Base-by-base conservation (phyloP, 2,888 invertebrate species). In the Incurvaria masculella region DNA sequence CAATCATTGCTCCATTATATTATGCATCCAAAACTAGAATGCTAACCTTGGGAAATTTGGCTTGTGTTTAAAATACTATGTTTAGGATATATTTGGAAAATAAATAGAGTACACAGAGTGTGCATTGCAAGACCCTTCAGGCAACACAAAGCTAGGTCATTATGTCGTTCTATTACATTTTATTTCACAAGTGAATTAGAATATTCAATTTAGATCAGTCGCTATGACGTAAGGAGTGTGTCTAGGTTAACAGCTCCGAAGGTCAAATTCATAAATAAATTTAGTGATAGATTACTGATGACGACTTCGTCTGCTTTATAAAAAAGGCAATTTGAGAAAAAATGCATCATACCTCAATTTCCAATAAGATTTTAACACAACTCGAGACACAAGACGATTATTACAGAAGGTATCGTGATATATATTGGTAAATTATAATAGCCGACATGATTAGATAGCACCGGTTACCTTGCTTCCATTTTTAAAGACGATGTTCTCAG, bases 401-500 rank as follows among this genome's bases (percentile, higher is more conserved):
- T 16, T 20, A 19, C 10, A 20, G 41, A 10, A 14, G 17, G 20
- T 20, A 17, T 41, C 20, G 20, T 41, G 41, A 19, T 19, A 41
- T 41, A 16, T 38, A 17, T 38, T 4, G 4, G n/a, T n/a, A n/a
- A n/a, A n/a, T n/a, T n/a, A n/a, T n/a, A n/a, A n/a, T n/a, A n/a
- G n/a, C n/a, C n/a, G n/a, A n/a, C n/a, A n/a, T 14, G 8, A n/a
- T 6, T 42, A 42, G 19, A 42, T 4, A 42, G 21, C 6, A 21
- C 26, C 52, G 63, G 66, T 70, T 82, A 91, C 91, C 88, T 89
- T 90, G 55, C 82, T 69, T 54, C 85, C 83, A 73, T 85, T 85
- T 71, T 85, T 85, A 53, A 86, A 73, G 59, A 85, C 75, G 57
- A 88, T 69, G 66, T 81, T 81, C 79, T 90, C 90, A 50, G 85